Evolutionary conservation across 2,888 invertebrate genomes (phyloP).

Genomic region (Campoplex nolae): DNA sequence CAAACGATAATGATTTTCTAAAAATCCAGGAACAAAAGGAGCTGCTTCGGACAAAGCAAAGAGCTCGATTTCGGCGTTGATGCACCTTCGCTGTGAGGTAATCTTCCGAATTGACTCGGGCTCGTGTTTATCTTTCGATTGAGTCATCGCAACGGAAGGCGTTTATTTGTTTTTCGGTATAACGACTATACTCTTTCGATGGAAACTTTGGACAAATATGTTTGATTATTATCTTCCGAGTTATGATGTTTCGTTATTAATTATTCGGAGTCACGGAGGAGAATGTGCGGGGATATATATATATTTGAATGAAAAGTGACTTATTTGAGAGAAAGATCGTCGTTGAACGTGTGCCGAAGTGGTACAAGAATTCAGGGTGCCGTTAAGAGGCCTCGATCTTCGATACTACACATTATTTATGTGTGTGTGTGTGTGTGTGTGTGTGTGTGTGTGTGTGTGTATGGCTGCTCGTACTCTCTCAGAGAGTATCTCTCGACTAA

Average conservation of each 20-base stretch:
- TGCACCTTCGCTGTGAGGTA: constrained; percentile 24
- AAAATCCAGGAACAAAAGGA: background rate
- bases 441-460: background rate
- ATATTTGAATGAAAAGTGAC: background rate
- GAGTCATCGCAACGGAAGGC: constrained; percentile 22
- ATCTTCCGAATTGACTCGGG: constrained; percentile 48
- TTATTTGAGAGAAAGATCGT: background rate
- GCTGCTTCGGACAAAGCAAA: background rate
- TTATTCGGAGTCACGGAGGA: too few species aligned
- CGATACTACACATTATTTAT: constrained; percentile 23
- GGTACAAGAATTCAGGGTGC: constrained; percentile 66
- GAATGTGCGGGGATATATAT: too few species aligned
- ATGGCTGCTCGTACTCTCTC: background rate
- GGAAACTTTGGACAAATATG: background rate
- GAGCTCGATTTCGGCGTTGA: background rate
- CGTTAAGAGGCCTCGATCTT: constrained; percentile 68
- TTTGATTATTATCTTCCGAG: background rate
- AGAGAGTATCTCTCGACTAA: background rate
- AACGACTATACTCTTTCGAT: background rate
- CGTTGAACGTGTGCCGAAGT: constrained; percentile 50
- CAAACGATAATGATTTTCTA: background rate
- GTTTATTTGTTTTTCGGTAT: background rate
- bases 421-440: background rate
- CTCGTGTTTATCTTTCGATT: constrained; percentile 17
- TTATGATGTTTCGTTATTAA: background rate